Conservation (phyloP, 2,888 invertebrate genomes). For the Nomada fabriciana region DNA sequence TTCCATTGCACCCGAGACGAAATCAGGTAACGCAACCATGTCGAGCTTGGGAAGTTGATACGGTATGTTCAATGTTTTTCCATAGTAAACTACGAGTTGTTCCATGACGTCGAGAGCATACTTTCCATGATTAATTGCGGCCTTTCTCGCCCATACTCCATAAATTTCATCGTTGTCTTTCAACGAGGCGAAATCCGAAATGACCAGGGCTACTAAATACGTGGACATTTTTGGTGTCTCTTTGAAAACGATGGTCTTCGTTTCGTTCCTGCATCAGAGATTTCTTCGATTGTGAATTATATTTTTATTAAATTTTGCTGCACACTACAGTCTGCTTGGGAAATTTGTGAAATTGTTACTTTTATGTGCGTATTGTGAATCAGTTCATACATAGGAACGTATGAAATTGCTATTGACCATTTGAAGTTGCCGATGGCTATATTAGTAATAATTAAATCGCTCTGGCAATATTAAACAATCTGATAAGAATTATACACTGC, state of each 20-base stretch:
- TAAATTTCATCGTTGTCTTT: constrained; percentile 28
- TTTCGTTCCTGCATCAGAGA: constrained; percentile 18
- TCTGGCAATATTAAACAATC: no score
- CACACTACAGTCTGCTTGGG: no score
- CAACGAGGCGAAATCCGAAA: constrained; percentile 88
- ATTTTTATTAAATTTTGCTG: no score
- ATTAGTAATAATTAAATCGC: no score
- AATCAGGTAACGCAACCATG: constrained; percentile 87
- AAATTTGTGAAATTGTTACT: no score
- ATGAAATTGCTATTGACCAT: no score
- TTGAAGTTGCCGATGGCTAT: no score
- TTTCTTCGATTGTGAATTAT: neutral
- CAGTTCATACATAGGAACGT: no score
- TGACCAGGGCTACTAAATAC: constrained; percentile 93
- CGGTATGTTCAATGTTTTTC: constrained; percentile 80
- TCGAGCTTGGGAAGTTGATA: constrained; percentile 85
- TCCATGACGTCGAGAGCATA: constrained; percentile 86
- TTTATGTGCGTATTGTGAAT: no score
- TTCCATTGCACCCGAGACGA: constrained; percentile 86
- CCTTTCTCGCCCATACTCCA: constrained; percentile 88
- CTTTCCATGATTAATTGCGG: constrained; percentile 88
- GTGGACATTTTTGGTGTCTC: constrained; percentile 91
- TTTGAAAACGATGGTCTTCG: constrained; percentile 74
- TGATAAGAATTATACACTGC: no score
- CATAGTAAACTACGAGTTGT: constrained; percentile 84